Conservation (phyloP, 2,113 vertebrate species). For the Engystomops pustulosus region DNA sequence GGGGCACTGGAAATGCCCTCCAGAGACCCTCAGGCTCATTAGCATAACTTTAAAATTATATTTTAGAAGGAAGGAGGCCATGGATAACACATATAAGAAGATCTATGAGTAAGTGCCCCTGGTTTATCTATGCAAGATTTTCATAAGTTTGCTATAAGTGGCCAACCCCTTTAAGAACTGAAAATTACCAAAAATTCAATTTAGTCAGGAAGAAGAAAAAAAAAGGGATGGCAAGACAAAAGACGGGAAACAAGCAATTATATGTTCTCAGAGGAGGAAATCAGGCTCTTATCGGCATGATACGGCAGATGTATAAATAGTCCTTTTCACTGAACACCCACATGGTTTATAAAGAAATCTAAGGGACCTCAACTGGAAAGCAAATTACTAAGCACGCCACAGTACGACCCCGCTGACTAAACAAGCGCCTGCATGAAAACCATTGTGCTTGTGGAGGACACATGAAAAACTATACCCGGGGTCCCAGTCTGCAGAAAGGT, state of each 20-base stretch:
- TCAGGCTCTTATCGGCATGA: neutral
- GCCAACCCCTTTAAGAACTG: neutral
- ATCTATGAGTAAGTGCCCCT: too few species aligned
- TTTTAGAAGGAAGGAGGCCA: too few species aligned
- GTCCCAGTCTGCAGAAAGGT: neutral
- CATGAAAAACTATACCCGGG: neutral
- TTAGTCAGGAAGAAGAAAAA: neutral
- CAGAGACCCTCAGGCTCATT: too few species aligned
- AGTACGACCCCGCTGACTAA: neutral
- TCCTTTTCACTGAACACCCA: neutral
- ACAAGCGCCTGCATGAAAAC: neutral
- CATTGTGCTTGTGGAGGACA: neutral
- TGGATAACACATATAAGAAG: too few species aligned
- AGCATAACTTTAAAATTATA: too few species aligned
- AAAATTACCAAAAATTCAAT: neutral
- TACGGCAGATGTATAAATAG: constrained; percentile 10
- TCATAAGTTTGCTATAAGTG: too few species aligned
- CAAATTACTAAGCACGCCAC: neutral
- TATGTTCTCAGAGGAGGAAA: neutral
- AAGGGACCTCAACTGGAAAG: neutral
- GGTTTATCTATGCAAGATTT: too few species aligned
- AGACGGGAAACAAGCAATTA: neutral
- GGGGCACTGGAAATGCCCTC: too few species aligned
- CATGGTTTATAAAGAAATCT: neutral
- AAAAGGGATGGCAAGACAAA: neutral